These are phyloP conservation scores for Odontothrips loti DNA, from an alignment of 2,888 invertebrate genomes.

Conservation along the genomic window DNA sequence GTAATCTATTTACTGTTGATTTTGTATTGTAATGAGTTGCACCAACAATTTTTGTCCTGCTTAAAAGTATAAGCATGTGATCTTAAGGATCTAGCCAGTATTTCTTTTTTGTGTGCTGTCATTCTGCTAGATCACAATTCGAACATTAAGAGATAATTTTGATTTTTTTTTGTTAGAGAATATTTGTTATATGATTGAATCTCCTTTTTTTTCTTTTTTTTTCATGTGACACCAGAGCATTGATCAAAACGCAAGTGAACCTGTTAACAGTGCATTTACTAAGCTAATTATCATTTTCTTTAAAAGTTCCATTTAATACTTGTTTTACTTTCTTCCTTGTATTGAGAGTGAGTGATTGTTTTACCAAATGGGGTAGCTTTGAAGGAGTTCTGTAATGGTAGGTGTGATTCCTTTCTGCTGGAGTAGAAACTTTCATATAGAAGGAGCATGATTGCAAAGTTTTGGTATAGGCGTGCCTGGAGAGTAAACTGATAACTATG, in stretches of 20 bases:
- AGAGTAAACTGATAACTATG: neutral
- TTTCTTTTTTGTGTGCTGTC: neutral
- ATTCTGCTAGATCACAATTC: neutral
- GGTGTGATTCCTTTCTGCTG: neutral
- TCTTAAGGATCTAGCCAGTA: neutral
- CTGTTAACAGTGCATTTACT: neutral
- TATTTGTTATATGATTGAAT: neutral
- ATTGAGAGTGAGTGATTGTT: neutral
- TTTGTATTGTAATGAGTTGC: neutral
- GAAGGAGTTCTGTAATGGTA: neutral
- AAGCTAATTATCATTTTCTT: neutral
- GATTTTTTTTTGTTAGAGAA: neutral
- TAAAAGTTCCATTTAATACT: neutral
- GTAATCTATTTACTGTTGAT: slow-evolving; percentile 11
- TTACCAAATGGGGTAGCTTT: neutral
- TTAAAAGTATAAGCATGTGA: neutral
- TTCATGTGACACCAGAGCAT: neutral
- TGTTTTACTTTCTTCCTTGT: neutral
- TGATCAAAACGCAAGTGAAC: neutral
- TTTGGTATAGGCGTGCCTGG: neutral
- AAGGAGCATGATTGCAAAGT: neutral
- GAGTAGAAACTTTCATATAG: neutral
- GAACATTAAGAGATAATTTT: neutral
- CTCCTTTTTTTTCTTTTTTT: neutral
- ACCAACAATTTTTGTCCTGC: neutral